These are phyloP conservation scores for Cinara cedri DNA, from an alignment of 2,888 invertebrate species.

Conservation along the genomic window DNA sequence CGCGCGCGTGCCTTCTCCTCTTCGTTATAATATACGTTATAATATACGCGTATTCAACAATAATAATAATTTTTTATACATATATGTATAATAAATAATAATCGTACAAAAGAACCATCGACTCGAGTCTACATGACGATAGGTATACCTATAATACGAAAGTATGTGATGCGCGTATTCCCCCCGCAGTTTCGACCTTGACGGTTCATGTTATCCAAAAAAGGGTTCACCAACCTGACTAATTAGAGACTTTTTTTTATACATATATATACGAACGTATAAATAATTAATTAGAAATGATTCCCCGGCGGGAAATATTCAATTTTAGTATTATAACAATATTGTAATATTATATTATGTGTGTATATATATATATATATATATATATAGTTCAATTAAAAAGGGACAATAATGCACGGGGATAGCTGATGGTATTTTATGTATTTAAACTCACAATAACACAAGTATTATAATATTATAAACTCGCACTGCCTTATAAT, in stretches of 20 bases:
- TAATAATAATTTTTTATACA: background rate
- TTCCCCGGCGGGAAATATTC: slow-evolving; percentile 33
- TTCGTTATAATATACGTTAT: no score
- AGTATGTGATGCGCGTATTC: slow-evolving; percentile 27
- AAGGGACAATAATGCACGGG: slow-evolving; percentile 14
- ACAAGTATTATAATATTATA: background rate
- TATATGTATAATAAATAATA: no score
- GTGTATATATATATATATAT: background rate
- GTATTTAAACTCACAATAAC: background rate
- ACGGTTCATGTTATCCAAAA: slow-evolving; percentile 16
- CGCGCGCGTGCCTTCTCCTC: no score
- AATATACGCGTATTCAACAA: no score
- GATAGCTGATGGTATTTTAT: background rate
- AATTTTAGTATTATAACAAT: slow-evolving; percentile 15
- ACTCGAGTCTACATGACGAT: background rate
- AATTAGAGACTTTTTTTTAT: slow-evolving; percentile 33
- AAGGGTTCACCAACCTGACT: slow-evolving; percentile 49
- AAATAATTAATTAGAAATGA: slow-evolving; percentile 37
- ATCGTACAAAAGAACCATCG: slow-evolving; percentile 32
- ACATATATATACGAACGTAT: background rate
- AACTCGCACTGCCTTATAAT: background rate
- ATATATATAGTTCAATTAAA: slow-evolving; percentile 35
- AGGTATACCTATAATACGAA: background rate
- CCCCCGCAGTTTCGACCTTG: slow-evolving; percentile 54
- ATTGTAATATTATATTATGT: background rate